Base-by-base conservation (phyloP, 2,888 invertebrate species). In the Eupithecia centaureata region DNA sequence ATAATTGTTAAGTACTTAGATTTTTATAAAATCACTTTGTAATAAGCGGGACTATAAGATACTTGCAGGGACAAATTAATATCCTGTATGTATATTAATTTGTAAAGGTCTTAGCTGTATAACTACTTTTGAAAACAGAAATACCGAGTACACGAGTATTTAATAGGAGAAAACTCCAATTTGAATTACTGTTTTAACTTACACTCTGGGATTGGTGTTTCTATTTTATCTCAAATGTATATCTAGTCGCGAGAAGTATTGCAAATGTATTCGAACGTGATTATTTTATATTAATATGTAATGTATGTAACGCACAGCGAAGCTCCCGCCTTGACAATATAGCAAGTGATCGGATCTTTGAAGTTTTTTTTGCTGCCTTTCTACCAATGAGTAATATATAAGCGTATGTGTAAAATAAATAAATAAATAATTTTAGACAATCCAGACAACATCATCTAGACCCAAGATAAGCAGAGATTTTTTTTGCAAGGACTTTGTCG, bases 291-390 rank as follows among this genome's bases (percentile, higher is more conserved):
- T 47, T 61, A n/a, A n/a, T n/a, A 30, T 58, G 32, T 58, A 56
- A 35, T 47, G 47, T 47, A 57, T 67, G 51, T 56, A 64, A 38
- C 30, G 27, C 33, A 62, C 60, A 63, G 59, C 63, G 32, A 58
- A 54, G 69, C 70, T 61, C 66, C 66, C 63, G 22, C 63, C 62
- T 61, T 28, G 52, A 63, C 66, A 70, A 70, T 70, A 70, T 66
- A 70, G 70, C 69, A 66, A 63, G 51, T 58, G 63, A n/a, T 47
- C 61, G 51, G 38, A 70, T 60, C 25, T 27, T 22, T 22, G 38
- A 54, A 30, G 25, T 28, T 66, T 69, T 25, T 2, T 7, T 57
- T 60, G 5, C 57, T 63, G 25, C 38, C 13, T 5, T n/a, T n/a
- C n/a, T n/a, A n/a, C n/a, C n/a, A n/a, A n/a, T n/a, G n/a, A n/a